Evolutionary conservation across 2,113 vertebrate species (phyloP).

Genomic region (Notothenia rossii): DNA sequence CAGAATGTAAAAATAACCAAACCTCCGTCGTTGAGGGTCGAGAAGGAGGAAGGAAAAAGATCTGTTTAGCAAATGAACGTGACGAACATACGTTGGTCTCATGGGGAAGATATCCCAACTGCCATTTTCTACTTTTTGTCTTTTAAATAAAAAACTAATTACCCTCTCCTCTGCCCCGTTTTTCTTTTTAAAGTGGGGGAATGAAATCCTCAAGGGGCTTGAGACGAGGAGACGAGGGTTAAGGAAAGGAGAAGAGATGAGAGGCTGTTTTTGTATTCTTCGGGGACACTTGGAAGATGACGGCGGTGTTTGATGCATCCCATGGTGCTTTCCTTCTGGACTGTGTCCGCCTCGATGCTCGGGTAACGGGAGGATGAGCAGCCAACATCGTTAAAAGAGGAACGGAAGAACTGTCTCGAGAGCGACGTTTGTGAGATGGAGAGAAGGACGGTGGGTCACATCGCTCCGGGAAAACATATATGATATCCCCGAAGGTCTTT

Average conservation of each 20-base stretch:
- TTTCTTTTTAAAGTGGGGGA: conserved; percentile 45
- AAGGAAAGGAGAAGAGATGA: conserved; percentile 15
- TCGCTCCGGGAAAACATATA: conserved; percentile 5
- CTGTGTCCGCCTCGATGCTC: conserved; percentile 54
- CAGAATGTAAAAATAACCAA: conserved; percentile 68
- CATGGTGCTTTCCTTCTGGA: conserved; percentile 76
- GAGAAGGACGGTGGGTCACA: conserved; percentile 14
- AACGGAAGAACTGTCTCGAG: conserved; percentile 67
- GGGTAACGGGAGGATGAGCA: conserved; percentile 28
- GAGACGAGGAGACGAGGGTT: conserved; percentile 15
- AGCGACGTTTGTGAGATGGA: conserved; percentile 27
- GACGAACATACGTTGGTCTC: conserved; percentile 48
- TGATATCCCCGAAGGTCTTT: conserved; percentile 16
- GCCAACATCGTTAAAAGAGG: conserved; percentile 55
- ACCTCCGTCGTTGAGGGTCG: conserved; percentile 17
- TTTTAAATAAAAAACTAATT: conserved; percentile 48
- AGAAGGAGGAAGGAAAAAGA: conserved; percentile 27
- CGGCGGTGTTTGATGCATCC: conserved; percentile 59
- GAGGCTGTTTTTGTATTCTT: conserved; percentile 62
- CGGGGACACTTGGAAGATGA: conserved; percentile 39
- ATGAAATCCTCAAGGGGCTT: conserved; percentile 29
- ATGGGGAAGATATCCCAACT: conserved; percentile 50
- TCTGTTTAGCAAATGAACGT: conserved; percentile 17
- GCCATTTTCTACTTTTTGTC: conserved; percentile 71
- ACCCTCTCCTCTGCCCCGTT: conserved; percentile 34